phyloP scores from a whole-genome alignment of 2,888 invertebrate genomes.

The Lymantria dispar region DNA sequence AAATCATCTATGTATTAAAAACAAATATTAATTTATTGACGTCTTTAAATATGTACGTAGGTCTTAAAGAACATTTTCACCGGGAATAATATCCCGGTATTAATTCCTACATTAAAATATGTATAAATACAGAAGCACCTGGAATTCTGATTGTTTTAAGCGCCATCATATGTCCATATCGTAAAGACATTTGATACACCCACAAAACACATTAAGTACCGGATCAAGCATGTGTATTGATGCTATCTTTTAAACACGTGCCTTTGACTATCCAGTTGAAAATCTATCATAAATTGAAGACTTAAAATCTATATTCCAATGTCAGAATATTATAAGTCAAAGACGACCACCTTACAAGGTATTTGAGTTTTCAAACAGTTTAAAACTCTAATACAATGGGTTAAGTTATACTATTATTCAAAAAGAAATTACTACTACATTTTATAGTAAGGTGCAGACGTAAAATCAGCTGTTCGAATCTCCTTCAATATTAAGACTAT shows the following conservation, averaged over 20 bases:
- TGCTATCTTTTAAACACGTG: constrained; percentile 66
- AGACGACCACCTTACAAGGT: constrained; percentile 32
- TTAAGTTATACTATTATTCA: constrained; percentile 8
- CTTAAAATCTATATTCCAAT: background rate
- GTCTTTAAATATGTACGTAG: too few relatives aligned
- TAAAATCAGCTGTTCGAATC: constrained; percentile 67
- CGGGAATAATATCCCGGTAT: background rate
- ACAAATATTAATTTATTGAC: too few relatives aligned
- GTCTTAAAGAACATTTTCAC: too few relatives aligned
- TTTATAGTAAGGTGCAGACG: constrained; percentile 58
- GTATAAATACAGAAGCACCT: constrained; percentile 19
- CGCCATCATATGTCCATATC: constrained; percentile 53
- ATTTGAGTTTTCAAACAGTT: constrained; percentile 6
- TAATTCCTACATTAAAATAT: too few relatives aligned
- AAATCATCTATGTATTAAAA: too few relatives aligned
- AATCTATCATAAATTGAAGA: constrained; percentile 18
- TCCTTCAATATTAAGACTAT: constrained; percentile 13
- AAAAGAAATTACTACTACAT: constrained; percentile 34
- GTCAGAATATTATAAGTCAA: constrained; percentile 5
- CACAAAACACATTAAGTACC: constrained; percentile 70
- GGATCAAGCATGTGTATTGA: constrained; percentile 75
- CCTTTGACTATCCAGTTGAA: constrained; percentile 23
- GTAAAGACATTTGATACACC: constrained; percentile 72
- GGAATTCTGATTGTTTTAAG: constrained; percentile 53
- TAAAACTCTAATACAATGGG: constrained; percentile 3